Base-by-base conservation (phyloP, 2,113 vertebrate genomes). In the Rhineura floridana region DNA sequence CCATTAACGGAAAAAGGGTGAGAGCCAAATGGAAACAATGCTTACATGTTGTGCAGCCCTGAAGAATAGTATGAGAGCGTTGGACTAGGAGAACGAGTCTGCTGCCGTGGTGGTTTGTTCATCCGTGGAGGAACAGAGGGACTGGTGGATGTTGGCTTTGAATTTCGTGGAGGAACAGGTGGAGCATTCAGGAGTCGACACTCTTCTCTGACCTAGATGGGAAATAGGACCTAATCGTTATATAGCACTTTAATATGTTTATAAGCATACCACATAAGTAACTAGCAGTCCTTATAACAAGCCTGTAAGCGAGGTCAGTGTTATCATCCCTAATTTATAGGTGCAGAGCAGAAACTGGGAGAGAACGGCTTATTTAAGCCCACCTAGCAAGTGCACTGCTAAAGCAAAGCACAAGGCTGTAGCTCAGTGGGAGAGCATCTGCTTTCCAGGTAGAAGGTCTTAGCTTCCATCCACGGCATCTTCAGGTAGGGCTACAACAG, bases 61-160 rank as follows among this genome's bases (percentile, higher is more conserved):
- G 99, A 99, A 3, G 99, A 99, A 91, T 99, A 99, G 94, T 99
- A 99, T 79, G 99, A 99, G 76, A 99, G 96, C 11, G 98, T 99
- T 46, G 99, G 99, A 96, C 99, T 99, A 30, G 98, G 98, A 93
- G 98, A 98, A 36, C 98, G 98, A 0, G 98, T 97, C 92, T 99
- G 98, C 75, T 97, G 98, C 39, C 98, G 98, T 4, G 96, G 95
- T 33, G 97, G 96, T 88, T 98, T 98, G n/a, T 90, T 96, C 17
- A 96, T 95, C 83, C 97, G 94, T 88, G 96, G 96, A 90, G 98
- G 98, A 92, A 98, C 93, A 50, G 98, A 97, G 85, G 97, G 97
- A 25, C 96, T 98, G 88, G 94, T 96, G 65, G 98, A 97, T 75
- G 96, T 95, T 72, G 98, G 98, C 94, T 99, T 99, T 86, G 97